Base-by-base conservation (phyloP, 1,140 invertebrate species). In the Drosophila setifemur region DNA sequence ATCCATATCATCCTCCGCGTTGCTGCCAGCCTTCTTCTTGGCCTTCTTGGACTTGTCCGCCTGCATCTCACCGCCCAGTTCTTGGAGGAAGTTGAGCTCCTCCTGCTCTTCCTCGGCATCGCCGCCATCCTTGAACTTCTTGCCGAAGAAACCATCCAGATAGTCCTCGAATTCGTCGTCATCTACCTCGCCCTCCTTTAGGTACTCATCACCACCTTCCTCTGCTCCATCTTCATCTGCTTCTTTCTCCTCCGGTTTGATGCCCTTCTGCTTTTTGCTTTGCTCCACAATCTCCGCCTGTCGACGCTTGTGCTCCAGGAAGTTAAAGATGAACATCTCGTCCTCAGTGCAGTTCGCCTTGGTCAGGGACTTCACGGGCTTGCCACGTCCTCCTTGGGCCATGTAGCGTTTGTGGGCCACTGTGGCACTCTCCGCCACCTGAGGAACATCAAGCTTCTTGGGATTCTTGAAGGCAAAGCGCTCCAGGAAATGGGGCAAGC, bases 391-490 rank as follows among this genome's bases (percentile, higher is more conserved):
- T 0, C 89, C 89, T 9, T 71, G 66, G 0, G 88, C 53, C 8
- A 47, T 54, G 63, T 90, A 90, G 2, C 76, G 83, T 23, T 89
- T 88, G 33, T 88, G 81, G 4, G 70, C 47, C 1, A 73, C 49
- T 63, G 31, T 47, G 23, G 61, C 29, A 0, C 53, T 55, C 8
- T 90, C 88, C 29, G 73, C 79, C 45, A 83, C 73, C 21, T 91
- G 90, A 1, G 92, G 90, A 29, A 92, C 88, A 11, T 90, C 90
- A 1, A 92, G 52, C 61, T 94, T 95, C 90, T 99, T 99, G 0
- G 98, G 97, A 92, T 99, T 99, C 90, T 98, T 97, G 83, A 97
- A 99, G 1, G 97, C 96, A 91, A 98, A 99, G 52, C 97, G 92
- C 88, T 99, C 98, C 7, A 99, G 91, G 88, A 99, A 99, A 57